Conservation (phyloP, 2,888 invertebrate species). For the Drepana falcataria region DNA sequence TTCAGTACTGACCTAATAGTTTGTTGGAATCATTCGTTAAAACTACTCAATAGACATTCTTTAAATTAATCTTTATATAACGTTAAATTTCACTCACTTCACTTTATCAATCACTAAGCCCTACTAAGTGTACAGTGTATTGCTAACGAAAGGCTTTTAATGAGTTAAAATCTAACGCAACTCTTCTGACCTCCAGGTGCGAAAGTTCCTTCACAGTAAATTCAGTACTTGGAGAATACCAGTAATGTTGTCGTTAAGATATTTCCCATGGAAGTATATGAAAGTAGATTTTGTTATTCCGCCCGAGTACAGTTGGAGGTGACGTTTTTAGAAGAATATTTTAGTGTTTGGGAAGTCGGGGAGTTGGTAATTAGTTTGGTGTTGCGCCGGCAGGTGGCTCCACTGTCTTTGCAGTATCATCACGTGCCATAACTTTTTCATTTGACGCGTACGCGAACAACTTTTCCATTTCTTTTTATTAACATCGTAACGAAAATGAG, state of each 20-base stretch:
- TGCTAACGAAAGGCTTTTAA: too few species aligned
- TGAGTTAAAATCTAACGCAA: too few species aligned
- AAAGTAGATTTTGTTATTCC: conserved; percentile 59
- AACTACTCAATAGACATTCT: too few species aligned
- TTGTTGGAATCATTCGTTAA: too few species aligned
- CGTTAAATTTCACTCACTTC: too few species aligned
- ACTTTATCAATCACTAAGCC: too few species aligned
- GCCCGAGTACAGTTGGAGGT: conserved; percentile 52
- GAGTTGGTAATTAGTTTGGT: conserved; percentile 75
- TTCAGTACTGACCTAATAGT: too few species aligned
- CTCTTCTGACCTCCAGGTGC: too few species aligned
- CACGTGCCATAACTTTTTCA: conserved; percentile 78
- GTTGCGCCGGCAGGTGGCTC: conserved; percentile 60
- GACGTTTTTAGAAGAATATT: conserved; percentile 76
- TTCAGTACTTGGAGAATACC: conserved; percentile 2
- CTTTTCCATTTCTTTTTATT: conserved; percentile 78
- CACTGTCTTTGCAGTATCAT: conserved; percentile 68
- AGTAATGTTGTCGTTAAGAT: conserved; percentile 23
- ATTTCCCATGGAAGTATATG: conserved; percentile 27
- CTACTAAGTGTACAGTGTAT: too few species aligned
- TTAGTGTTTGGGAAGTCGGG: conserved; percentile 72
- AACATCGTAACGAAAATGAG: conserved; percentile 75
- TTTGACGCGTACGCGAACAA: conserved; percentile 71
- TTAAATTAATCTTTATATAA: too few species aligned
- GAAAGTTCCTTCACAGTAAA: too few species aligned